Evolutionary conservation across 2,888 invertebrate species (phyloP).

Genomic region (Lasiommata megera): DNA sequence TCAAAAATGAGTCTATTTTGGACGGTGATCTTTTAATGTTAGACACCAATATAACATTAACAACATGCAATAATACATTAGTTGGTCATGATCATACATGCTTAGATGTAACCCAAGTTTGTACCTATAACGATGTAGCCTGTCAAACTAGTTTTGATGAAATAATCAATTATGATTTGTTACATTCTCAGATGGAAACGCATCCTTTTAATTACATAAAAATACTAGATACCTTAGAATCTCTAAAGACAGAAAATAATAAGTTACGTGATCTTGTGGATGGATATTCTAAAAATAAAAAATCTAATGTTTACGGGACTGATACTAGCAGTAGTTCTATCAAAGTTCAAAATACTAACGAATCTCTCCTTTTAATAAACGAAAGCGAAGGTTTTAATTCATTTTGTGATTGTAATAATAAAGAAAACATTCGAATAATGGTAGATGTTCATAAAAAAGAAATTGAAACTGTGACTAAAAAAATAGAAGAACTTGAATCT

Average conservation of each 20-base stretch:
- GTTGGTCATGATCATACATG: constrained; percentile 60
- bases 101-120: constrained; percentile 56
- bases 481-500: constrained; percentile 41
- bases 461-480: constrained; percentile 41
- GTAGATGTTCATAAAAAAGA: constrained; percentile 38
- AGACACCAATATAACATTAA: constrained; percentile 66
- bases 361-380: neutral
- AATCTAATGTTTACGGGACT: constrained; percentile 24
- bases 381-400: constrained; percentile 1
- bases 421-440: constrained; percentile 30
- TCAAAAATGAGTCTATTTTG: constrained; percentile 65
- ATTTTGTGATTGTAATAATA: constrained; percentile 40
- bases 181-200: constrained; percentile 40
- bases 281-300: constrained; percentile 34
- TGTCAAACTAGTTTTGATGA: constrained; percentile 47
- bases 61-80: constrained; percentile 60
- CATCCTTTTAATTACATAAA: constrained; percentile 40
- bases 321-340: constrained; percentile 46
- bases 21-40: constrained; percentile 71
- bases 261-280: constrained; percentile 45
- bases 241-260: constrained; percentile 50
- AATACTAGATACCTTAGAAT: constrained; percentile 41
- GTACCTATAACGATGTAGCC: constrained; percentile 50
- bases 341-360: constrained; percentile 28
- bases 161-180: constrained; percentile 37